These are phyloP conservation scores for Acleris cristana DNA, from an alignment of 2,888 invertebrate genomes.

Conservation along the genomic window DNA sequence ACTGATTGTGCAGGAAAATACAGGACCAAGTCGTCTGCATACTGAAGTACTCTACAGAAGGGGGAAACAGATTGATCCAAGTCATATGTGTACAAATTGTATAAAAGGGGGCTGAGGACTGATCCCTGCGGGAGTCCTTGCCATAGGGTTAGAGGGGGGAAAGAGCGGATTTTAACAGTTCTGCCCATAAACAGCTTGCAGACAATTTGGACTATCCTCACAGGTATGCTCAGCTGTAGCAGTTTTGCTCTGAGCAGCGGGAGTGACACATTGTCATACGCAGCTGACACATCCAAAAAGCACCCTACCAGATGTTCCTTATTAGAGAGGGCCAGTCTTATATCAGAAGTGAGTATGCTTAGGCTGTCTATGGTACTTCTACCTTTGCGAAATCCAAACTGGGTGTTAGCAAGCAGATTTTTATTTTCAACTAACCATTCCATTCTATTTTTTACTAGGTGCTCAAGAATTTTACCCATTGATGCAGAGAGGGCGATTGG, in stretches of 20 bases:
- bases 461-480: not conserved
- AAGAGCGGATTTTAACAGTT: too few species aligned
- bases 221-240: not conserved
- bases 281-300: not conserved
- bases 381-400: slow-evolving; percentile 1
- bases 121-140: too few species aligned
- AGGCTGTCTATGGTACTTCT: not conserved
- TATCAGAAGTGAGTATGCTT: not conserved
- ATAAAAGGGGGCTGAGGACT: too few species aligned
- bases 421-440: not conserved
- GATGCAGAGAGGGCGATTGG: not conserved
- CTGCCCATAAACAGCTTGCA: not conserved
- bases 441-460: not conserved
- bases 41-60: too few species aligned
- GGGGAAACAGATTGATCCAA: too few species aligned
- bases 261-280: too few species aligned
- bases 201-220: not conserved
- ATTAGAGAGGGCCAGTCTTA: not conserved
- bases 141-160: too few species aligned
- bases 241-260: not conserved
- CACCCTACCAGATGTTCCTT: not conserved
- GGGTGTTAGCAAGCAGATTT: not conserved
- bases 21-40: too few species aligned
- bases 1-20: too few species aligned
- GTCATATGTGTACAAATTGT: too few species aligned